These are phyloP conservation scores for Catajapyx aquilonaris DNA, from an alignment of 1,140 invertebrate species.

Conservation along the genomic window DNA sequence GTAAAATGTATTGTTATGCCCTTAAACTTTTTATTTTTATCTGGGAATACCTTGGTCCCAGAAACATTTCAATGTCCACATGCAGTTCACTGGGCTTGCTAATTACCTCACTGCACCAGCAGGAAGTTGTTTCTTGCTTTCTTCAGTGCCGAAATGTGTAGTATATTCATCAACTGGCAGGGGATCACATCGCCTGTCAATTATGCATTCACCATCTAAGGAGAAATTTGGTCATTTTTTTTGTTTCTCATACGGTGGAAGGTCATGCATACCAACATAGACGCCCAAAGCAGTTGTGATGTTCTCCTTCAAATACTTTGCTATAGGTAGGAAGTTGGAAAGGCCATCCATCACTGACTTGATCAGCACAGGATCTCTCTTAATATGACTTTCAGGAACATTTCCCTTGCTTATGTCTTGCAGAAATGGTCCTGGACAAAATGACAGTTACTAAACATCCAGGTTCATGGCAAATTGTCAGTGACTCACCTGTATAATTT, in stretches of 20 bases:
- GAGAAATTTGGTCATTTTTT: not conserved
- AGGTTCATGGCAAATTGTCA: no score
- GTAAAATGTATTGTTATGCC: no score
- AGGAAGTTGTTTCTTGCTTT: not conserved
- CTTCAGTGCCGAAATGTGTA: not conserved
- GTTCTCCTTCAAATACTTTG: conserved; percentile 7
- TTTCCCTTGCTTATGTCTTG: no score
- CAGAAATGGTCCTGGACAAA: no score
- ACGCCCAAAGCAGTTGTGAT: conserved; percentile 5
- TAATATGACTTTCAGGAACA: no score
- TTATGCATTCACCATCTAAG: conserved; percentile 1
- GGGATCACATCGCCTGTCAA: not conserved
- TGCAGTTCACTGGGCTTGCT: no score
- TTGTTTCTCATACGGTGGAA: conserved; percentile 1
- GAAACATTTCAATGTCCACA: no score
- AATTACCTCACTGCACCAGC: not conserved
- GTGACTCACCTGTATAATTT: no score
- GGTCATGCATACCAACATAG: not conserved
- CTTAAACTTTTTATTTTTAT: no score
- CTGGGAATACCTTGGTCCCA: no score
- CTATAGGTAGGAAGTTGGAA: conserved; percentile 7
- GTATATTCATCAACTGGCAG: not conserved
- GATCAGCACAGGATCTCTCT: conserved; percentile 4
- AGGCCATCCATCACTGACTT: conserved; percentile 7
- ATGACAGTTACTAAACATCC: no score